Evolutionary conservation across 2,113 vertebrate species (phyloP).

Genomic region (Equus przewalskii): DNA sequence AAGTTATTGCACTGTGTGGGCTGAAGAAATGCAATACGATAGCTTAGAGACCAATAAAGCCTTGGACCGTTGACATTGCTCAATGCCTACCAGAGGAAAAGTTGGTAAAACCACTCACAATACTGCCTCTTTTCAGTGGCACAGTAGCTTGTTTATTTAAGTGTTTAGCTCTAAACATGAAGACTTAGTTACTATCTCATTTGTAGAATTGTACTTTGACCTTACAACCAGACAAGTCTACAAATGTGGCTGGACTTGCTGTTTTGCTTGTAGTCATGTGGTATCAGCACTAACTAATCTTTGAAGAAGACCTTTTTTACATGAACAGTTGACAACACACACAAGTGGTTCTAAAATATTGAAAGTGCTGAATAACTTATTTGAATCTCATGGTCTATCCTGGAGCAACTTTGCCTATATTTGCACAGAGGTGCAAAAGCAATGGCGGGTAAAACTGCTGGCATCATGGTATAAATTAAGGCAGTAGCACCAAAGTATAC

Average conservation of each 20-base stretch:
- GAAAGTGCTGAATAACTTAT: conserved; percentile 47
- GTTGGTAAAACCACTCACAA: conserved; percentile 50
- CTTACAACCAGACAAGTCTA: conserved; percentile 1
- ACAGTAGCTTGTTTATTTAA: conserved; percentile 39
- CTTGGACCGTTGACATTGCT: conserved; percentile 28
- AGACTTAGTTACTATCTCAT: conserved; percentile 23
- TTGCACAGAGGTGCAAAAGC: conserved; percentile 26
- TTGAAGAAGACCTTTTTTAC: conserved; percentile 40
- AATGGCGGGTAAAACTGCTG: conserved; percentile 18
- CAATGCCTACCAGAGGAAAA: conserved; percentile 30
- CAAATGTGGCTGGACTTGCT: conserved; percentile 12
- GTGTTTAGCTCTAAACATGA: conserved; percentile 31
- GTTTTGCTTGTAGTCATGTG: conserved; percentile 16
- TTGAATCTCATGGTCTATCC: conserved; percentile 41
- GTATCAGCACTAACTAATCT: conserved; percentile 32
- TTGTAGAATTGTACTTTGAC: conserved; percentile 20
- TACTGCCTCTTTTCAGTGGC: conserved; percentile 13
- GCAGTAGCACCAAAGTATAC: neutral
- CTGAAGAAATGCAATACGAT: neutral
- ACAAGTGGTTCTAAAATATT: conserved; percentile 16
- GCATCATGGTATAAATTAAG: neutral
- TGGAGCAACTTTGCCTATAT: conserved; percentile 47
- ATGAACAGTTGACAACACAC: conserved; percentile 52
- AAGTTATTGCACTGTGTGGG: conserved; percentile 33
- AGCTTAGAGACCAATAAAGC: conserved; percentile 54